Evolutionary conservation across 2,888 invertebrate genomes (phyloP), one percentile per base, ranked within the genome.

Genomic region (Brachypalpus laphriformis): DNA sequence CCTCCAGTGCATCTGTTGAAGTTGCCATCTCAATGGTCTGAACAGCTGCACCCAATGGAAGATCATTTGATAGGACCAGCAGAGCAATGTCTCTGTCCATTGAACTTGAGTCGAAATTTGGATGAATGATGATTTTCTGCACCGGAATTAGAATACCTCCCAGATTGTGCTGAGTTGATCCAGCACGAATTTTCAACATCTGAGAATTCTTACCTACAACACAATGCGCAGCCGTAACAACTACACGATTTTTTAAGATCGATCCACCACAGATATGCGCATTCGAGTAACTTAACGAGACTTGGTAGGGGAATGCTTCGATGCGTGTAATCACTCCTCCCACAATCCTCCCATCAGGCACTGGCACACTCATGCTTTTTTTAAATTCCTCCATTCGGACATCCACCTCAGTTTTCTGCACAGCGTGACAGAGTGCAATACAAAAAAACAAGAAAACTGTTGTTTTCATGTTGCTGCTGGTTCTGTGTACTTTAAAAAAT

Each of bases 201-300:
- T 75, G 45, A 4, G 47, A 11, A 5, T 16, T 28, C 8, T 20
- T 70, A 6, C 34, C 37, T 9, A 9, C 11, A 16, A 78, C 71
- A 14, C 78, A 78, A 22, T 78, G 78, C 16, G 71, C 78, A 40
- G 78, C 78, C 3, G 71, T 78, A 7, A 72, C 42, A 3, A 78
- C 56, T 6, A 78, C 56, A 3, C 63, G 61, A 8, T 20, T 37
- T 5, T 20, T 71, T 11, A 71, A n/a, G 1, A 78, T 71, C 0
- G 71, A 71, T 14, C 71, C 78, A 5, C 78, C 78, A n/a, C 78
- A 78, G 0, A 11, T 18, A 34, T 78, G 78, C 16, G 4, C 4
- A 3, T 4, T 20, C 5, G 28, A 45, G 16, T 72, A 11, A n/a
- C 63, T 54, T 5, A 78, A n/a, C 1, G 78, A 71, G 2, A 78